A percentile compares a stretch with the other conserved stretches of the same genome.
Evolutionary conservation across 2,113 vertebrate species (phyloP).

Genomic region (Tetrao urogallus): DNA sequence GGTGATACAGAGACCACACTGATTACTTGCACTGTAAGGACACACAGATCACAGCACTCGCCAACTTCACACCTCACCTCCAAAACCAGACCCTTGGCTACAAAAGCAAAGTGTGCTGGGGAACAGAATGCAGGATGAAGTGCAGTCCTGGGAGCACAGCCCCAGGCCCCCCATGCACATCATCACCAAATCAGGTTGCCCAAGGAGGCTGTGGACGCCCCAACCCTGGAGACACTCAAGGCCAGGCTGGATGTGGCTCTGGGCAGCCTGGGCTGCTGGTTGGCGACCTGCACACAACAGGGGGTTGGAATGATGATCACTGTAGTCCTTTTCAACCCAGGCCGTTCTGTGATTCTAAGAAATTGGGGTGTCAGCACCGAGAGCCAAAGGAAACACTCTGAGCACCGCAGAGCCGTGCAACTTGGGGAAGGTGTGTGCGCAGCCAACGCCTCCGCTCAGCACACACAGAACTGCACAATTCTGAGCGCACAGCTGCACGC

Average conservation of each 20-base stretch:
- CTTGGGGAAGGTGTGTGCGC: background rate
- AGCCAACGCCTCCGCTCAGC: background rate
- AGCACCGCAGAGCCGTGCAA: background rate
- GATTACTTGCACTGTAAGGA: background rate
- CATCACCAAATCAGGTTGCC: background rate
- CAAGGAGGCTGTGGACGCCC: no score
- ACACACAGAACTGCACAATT: no score
- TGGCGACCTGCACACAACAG: no score
- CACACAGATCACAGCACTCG: rapidly evolving
- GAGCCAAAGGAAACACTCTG: background rate
- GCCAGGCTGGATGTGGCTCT: no score
- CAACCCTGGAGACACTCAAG: no score
- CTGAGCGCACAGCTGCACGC: no score
- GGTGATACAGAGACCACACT: rapidly evolving
- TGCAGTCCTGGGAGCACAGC: rapidly evolving
- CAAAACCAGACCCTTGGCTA: rapidly evolving
- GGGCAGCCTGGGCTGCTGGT: no score
- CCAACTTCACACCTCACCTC: background rate
- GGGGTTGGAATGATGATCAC: no score
- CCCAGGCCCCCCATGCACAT: background rate
- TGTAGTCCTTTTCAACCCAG: no score
- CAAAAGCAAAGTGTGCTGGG: rapidly evolving
- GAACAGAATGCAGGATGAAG: rapidly evolving
- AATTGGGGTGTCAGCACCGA: background rate
- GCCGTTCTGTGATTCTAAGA: no score